Conservation (phyloP, 1,140 invertebrate species). For the Centruroides vittatus region DNA sequence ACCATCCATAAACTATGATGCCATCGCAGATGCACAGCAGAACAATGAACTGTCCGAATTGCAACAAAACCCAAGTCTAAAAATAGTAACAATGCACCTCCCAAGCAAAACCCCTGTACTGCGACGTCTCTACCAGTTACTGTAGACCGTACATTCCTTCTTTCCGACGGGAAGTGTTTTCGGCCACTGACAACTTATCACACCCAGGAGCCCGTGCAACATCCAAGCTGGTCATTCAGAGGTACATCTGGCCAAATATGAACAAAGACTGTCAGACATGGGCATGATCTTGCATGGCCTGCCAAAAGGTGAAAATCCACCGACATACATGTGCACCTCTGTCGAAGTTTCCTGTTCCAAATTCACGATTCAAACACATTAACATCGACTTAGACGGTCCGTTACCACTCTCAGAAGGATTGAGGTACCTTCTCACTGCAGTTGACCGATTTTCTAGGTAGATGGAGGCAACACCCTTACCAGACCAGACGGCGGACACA, state of each 20-base stretch:
- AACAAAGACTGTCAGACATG: conserved; percentile 1
- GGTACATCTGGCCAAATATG: conserved; percentile 12
- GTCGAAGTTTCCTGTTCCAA: background rate
- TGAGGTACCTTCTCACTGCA: conserved; percentile 29
- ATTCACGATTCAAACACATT: conserved; percentile 26
- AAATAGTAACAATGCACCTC: background rate
- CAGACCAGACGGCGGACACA: conserved; percentile 27
- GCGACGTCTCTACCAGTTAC: background rate
- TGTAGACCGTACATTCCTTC: background rate
- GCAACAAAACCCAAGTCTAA: too few species aligned
- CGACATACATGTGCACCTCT: conserved; percentile 11
- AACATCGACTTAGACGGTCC: conserved; percentile 37
- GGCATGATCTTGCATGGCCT: background rate
- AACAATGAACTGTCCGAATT: too few species aligned
- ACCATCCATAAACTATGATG: too few species aligned
- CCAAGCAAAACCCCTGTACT: background rate
- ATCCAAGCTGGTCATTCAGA: conserved; percentile 1
- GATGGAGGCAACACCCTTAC: conserved; percentile 29
- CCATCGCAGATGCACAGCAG: too few species aligned
- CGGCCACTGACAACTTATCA: conserved; percentile 1
- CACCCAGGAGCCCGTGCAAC: conserved; percentile 1
- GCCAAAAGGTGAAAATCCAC: conserved; percentile 9
- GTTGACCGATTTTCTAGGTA: conserved; percentile 32
- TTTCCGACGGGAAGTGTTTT: conserved; percentile 1
- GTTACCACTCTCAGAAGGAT: conserved; percentile 25